Evolutionary conservation across 2,888 invertebrate species (phyloP).

Genomic region (Nesidiocoris tenuis): DNA sequence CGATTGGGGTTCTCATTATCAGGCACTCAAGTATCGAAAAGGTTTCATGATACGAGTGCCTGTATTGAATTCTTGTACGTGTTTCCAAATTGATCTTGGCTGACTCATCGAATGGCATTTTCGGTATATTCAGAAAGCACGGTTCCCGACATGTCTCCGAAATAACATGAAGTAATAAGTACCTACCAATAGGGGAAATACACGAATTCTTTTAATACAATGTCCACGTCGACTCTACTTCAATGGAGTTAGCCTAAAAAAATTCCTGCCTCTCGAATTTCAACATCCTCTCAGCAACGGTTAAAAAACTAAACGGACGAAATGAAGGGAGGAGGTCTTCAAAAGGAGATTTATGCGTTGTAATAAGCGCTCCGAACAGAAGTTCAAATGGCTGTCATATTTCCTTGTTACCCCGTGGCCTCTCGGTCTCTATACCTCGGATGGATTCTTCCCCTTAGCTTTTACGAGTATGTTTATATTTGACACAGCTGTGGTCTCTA

Average conservation of each 20-base stretch:
- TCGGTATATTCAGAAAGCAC: too few species aligned
- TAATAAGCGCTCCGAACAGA: constrained; percentile 26
- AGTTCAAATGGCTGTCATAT: constrained; percentile 35
- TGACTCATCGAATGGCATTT: too few species aligned
- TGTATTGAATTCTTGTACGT: too few species aligned
- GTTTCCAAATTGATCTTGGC: too few species aligned
- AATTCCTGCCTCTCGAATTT: neutral
- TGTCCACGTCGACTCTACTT: too few species aligned
- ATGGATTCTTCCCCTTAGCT: constrained; percentile 11
- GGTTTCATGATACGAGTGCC: too few species aligned
- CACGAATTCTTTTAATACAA: too few species aligned
- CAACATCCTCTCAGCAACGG: neutral
- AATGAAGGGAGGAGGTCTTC: constrained; percentile 1
- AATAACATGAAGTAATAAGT: too few species aligned
- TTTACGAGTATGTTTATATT: constrained; percentile 40
- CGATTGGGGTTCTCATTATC: too few species aligned
- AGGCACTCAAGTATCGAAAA: too few species aligned
- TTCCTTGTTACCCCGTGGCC: constrained; percentile 26
- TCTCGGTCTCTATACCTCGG: neutral
- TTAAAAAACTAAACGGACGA: neutral
- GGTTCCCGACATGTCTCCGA: too few species aligned
- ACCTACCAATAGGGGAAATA: too few species aligned
- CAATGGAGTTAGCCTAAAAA: neutral
- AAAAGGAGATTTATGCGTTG: constrained; percentile 18
- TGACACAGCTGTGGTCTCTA: constrained; percentile 29